Percentiles rank a stretch among this genome's conserved stretches.
Conservation (phyloP, 2,888 invertebrate species). For the Asteroscopus sphinx region DNA sequence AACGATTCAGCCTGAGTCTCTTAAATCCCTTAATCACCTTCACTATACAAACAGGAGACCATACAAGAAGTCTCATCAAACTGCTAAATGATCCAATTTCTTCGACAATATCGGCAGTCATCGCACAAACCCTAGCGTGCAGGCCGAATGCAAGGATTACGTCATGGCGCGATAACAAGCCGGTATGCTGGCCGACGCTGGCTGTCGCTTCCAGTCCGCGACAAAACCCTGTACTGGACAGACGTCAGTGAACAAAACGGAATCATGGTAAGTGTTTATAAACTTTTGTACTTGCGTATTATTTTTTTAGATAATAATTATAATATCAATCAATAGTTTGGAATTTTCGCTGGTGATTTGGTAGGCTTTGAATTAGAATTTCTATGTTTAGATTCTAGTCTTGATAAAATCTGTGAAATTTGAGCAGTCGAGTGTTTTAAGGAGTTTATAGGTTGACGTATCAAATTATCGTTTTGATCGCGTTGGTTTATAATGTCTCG, state of each 20-base stretch:
- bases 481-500: slow-evolving; percentile 9
- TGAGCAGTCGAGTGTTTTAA: slow-evolving; percentile 40
- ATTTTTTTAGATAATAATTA: slow-evolving; percentile 18
- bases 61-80: slow-evolving; percentile 37
- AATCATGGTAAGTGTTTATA: slow-evolving; percentile 71
- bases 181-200: slow-evolving; percentile 47
- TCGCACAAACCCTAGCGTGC: slow-evolving; percentile 57
- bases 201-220: slow-evolving; percentile 54
- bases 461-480: slow-evolving; percentile 9
- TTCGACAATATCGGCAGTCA: slow-evolving; percentile 44
- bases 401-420: slow-evolving; percentile 47
- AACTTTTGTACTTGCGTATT: slow-evolving; percentile 56
- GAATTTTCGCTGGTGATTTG: slow-evolving; percentile 11
- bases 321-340: background rate
- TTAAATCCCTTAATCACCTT: slow-evolving; percentile 20
- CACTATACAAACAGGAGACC: slow-evolving; percentile 16
- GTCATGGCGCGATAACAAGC: slow-evolving; percentile 73
- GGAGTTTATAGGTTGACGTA: slow-evolving; percentile 34
- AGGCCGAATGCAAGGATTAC: slow-evolving; percentile 74
- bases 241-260: slow-evolving; percentile 51
- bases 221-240: slow-evolving; percentile 44
- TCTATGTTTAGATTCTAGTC: slow-evolving; percentile 35
- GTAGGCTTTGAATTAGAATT: slow-evolving; percentile 2
- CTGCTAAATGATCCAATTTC: slow-evolving; percentile 49
- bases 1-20: slow-evolving; percentile 8